Conservation (phyloP, 1,140 invertebrate genomes). For the Zaprionus africanus region DNA sequence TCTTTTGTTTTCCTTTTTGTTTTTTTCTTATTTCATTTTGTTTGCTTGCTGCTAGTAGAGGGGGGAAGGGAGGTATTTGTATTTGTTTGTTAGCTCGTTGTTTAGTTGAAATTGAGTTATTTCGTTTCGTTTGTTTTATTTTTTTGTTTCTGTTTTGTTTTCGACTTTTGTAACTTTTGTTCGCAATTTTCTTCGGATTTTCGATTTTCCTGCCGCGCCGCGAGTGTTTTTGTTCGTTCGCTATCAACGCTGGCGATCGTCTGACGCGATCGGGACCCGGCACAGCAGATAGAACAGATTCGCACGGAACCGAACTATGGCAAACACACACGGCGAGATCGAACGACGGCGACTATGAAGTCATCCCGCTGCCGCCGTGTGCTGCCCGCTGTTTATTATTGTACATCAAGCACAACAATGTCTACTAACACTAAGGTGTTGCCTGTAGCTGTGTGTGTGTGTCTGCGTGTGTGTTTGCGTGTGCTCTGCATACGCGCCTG, state of each 20-base stretch:
- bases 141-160: conserved; percentile 27
- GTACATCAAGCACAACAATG: conserved; percentile 60
- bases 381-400: conserved; percentile 67
- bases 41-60: conserved; percentile 11
- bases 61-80: neutral
- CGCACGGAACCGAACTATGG: conserved; percentile 32
- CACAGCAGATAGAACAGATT: conserved; percentile 36
- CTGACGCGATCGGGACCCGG: conserved; percentile 51
- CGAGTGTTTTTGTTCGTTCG: conserved; percentile 37
- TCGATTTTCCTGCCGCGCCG: conserved; percentile 1
- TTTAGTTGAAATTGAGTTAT: conserved; percentile 28
- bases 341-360: conserved; percentile 63
- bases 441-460: conserved; percentile 19
- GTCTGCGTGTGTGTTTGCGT: conserved; percentile 7
- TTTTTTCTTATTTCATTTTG: conserved; percentile 38
- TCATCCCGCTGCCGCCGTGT: conserved; percentile 43
- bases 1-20: conserved; percentile 44
- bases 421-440: conserved; percentile 35
- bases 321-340: conserved; percentile 41
- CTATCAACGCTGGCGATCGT: conserved; percentile 80
- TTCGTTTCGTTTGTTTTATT: conserved; percentile 17
- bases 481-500: conserved; percentile 60
- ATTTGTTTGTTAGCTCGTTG: conserved; percentile 20
- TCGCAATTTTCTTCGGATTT: conserved; percentile 50
- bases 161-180: conserved; percentile 17